Conservation (phyloP, 2,888 invertebrate genomes). For the Heliconius aoede region DNA sequence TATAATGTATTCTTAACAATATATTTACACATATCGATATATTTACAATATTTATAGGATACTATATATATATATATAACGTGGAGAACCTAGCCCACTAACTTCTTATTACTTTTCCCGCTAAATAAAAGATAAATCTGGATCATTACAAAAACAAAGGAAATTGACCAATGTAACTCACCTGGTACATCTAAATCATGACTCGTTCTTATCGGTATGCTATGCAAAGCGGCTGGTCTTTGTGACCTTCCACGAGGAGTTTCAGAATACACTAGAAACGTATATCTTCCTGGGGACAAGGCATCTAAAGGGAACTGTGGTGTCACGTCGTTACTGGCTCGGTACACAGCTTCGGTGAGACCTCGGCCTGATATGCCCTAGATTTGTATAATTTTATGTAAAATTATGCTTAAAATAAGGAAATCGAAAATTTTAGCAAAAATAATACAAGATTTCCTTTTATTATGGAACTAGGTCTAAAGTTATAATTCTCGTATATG, state of each 20-base stretch:
- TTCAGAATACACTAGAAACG: conserved; percentile 91
- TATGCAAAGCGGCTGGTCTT: conserved; percentile 87
- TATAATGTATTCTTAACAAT: neutral
- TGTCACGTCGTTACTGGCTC: conserved; percentile 84
- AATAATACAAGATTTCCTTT: too few species aligned
- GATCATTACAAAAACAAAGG: neutral
- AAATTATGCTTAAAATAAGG: neutral
- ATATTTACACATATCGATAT: too few species aligned
- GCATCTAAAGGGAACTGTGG: conserved; percentile 89
- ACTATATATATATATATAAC: too few species aligned
- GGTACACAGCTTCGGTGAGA: conserved; percentile 83
- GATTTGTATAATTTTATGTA: conserved; percentile 21
- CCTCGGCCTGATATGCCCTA: conserved; percentile 79
- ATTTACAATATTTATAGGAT: too few species aligned
- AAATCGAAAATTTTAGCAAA: too few species aligned
- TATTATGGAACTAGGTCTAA: too few species aligned
- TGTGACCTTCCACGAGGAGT: conserved; percentile 92
- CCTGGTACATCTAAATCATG: conserved; percentile 74
- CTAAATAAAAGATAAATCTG: neutral
- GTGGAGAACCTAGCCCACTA: neutral
- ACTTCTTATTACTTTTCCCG: neutral
- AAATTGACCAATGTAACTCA: conserved; percentile 45
- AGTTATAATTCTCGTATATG: too few species aligned
- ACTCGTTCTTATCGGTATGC: conserved; percentile 76
- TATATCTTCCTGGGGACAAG: conserved; percentile 90